Evolutionary conservation across 2,888 invertebrate species (phyloP).

Genomic region (Heliconius ethilla): DNA sequence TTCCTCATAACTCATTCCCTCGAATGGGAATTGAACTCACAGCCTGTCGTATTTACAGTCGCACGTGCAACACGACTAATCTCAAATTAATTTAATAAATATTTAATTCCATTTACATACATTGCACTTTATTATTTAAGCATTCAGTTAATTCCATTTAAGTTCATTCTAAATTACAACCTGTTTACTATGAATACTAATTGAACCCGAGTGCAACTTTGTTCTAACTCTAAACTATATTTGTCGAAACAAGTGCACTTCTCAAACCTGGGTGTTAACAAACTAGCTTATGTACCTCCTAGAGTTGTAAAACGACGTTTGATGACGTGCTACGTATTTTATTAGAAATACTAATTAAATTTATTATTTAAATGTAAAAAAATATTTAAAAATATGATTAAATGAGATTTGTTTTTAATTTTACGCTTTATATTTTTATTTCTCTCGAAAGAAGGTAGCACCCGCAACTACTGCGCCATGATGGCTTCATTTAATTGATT

Average conservation of each 20-base stretch:
- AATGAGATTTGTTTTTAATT: no score
- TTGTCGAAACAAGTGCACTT: slow-evolving; percentile 14
- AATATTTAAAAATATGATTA: no score
- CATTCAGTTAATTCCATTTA: not conserved
- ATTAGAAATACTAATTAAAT: no score
- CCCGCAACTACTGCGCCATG: no score
- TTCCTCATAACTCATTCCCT: no score
- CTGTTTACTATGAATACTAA: slow-evolving; percentile 16
- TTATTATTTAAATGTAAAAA: no score
- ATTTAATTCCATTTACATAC: not conserved
- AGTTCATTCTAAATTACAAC: slow-evolving; percentile 11
- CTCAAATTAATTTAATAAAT: not conserved
- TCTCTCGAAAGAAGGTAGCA: no score
- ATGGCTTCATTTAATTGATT: no score
- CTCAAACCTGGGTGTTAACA: slow-evolving; percentile 15
- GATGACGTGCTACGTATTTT: not conserved
- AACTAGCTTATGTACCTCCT: slow-evolving; percentile 1
- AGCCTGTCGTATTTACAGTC: not conserved
- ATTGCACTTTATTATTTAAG: not conserved
- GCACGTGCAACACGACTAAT: not conserved
- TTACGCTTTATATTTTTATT: no score
- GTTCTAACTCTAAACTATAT: slow-evolving; percentile 15
- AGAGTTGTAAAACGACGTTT: not conserved
- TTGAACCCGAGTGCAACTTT: slow-evolving; percentile 13
- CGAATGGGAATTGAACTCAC: no score